Conservation (phyloP, 2,797 vertebrate species). For the Chanos chanos region DNA sequence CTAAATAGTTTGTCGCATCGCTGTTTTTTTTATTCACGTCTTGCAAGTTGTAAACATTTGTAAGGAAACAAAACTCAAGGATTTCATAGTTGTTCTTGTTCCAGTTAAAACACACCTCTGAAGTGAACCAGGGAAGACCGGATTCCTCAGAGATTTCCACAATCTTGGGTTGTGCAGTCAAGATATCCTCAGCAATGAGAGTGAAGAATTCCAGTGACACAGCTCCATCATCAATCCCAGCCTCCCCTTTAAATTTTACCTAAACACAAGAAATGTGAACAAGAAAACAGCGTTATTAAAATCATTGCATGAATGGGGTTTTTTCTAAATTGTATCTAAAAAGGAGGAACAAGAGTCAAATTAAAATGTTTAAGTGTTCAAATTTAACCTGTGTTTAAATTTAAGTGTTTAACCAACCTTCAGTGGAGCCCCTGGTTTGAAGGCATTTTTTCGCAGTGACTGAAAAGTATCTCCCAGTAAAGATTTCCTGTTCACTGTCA, state of each 20-base stretch:
- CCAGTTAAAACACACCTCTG: slow-evolving; percentile 27
- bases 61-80: not conserved
- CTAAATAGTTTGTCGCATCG: too few species aligned
- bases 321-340: not conserved
- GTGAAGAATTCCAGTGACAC: slow-evolving; percentile 57
- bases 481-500: slow-evolving; percentile 18
- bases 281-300: not conserved
- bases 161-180: not conserved
- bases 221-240: slow-evolving; percentile 2
- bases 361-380: too few species aligned
- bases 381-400: too few species aligned
- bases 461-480: slow-evolving; percentile 34
- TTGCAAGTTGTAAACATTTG: too few species aligned
- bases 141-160: slow-evolving; percentile 41
- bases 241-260: slow-evolving; percentile 56
- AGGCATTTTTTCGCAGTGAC: not conserved
- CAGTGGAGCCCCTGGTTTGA: not conserved
- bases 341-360: too few species aligned
- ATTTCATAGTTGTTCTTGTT: not conserved
- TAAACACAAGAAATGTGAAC: slow-evolving; percentile 13
- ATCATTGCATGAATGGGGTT: not conserved
- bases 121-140: slow-evolving; percentile 56
- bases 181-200: slow-evolving; percentile 46
- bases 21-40: too few species aligned
- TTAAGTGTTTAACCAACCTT: slow-evolving; percentile 17